Base-by-base conservation (phyloP, 2,888 invertebrate genomes). In the Sarcophaga variegata region DNA sequence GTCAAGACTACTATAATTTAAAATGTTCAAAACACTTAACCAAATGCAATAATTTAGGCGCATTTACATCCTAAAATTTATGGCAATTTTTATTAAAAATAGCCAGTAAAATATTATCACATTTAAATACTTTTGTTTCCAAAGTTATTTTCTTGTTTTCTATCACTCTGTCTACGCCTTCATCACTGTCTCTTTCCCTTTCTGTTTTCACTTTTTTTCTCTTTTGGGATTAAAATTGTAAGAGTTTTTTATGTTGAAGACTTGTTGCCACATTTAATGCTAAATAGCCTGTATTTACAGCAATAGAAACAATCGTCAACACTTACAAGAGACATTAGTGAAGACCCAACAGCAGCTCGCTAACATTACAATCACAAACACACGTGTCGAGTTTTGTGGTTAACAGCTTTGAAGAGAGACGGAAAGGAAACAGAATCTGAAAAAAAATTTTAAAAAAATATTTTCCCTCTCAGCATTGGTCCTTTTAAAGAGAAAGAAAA, bases 281-380 rank as follows among this genome's bases (percentile, higher is more conserved):
- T 45, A 77, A 77, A 60, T 69, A 60, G 77, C 60, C 45, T 45
- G 20, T 67, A n/a, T 47, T 20, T 45, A 45, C 37, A 47, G 20
- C 12, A 37, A 64, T 54, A 54, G 4, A 54, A 54, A 54, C 54
- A 54, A 54, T 54, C 17, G 54, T 17, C 12, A 54, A 17, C 54
- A 54, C 54, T 54, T 54, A 54, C 37, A 37, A 37, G 54, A 54
- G 14, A 54, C 54, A 54, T 54, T 54, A 54, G 17, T 54, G 54
- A 54, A 54, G 17, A 14, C 54, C 4, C 17, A 54, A 54, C 54
- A 54, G 5, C 17, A 54, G 5, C 54, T 8, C 37, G 37, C 37
- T 37, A 54, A 14, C 54, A 54, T 54, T 54, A 17, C 14, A 12
- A 54, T 4, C 54, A 54, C 54, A 54, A 54, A 17, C 5, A 17